Percentiles rank a stretch among this genome's conserved stretches.
phyloP scores from a whole-genome alignment of 2,113 vertebrate species.

The Platichthys flesus region DNA sequence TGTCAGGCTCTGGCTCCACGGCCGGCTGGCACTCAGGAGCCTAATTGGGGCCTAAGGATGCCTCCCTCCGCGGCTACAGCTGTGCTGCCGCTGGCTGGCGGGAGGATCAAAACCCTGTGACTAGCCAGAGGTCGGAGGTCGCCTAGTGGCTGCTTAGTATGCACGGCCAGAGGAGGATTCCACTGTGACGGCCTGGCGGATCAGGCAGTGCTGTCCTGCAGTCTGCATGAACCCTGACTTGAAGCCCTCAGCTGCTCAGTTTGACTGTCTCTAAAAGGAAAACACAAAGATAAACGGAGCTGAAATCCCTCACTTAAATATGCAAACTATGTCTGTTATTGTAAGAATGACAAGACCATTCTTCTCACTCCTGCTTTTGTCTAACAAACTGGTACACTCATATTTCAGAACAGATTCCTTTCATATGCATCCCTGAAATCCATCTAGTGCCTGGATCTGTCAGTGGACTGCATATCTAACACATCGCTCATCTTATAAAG shows the following conservation, averaged over 20 bases:
- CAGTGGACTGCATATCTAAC: no score
- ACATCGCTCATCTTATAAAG: no score
- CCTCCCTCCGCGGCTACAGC: conserved; percentile 70
- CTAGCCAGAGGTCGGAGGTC: conserved; percentile 70
- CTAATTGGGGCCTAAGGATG: conserved; percentile 77
- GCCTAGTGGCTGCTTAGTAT: conserved; percentile 57
- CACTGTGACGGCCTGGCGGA: conserved; percentile 32
- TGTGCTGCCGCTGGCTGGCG: conserved; percentile 67
- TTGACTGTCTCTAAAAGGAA: background rate
- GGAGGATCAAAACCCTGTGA: conserved; percentile 65
- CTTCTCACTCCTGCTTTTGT: no score
- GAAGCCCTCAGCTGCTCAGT: conserved; percentile 55
- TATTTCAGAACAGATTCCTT: no score
- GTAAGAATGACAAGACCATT: no score
- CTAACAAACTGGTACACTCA: no score
- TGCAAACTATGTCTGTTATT: background rate
- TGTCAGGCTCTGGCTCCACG: conserved; percentile 64
- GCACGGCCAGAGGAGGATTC: conserved; percentile 32
- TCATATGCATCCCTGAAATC: no score
- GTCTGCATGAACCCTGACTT: conserved; percentile 54
- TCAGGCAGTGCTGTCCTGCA: conserved; percentile 39
- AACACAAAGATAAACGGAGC: background rate
- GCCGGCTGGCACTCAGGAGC: conserved; percentile 60
- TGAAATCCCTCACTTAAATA: conserved; percentile 11
- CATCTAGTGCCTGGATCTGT: no score